phyloP scores from a whole-genome alignment of 2,888 invertebrate genomes.

The Amiota mariae region DNA sequence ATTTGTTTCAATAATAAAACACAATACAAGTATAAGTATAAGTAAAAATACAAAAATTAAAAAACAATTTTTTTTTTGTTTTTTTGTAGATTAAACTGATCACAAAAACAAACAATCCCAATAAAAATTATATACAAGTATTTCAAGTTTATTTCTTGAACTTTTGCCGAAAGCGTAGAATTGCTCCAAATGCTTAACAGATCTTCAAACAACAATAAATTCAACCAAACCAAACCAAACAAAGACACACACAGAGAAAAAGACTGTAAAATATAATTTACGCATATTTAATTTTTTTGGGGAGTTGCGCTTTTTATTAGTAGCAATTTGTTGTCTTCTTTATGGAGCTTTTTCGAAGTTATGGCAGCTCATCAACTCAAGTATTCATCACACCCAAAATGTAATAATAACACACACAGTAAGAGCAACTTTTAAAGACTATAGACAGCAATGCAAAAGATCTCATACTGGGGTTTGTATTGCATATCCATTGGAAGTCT shows the following conservation, averaged over 20 bases:
- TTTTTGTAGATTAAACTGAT: too few species aligned
- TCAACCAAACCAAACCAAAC: too few species aligned
- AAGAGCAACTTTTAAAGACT: too few species aligned
- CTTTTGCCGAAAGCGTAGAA: too few species aligned
- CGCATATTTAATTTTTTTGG: slow-evolving; percentile 64
- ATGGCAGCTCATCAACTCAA: slow-evolving; percentile 25
- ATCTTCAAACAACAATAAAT: background rate
- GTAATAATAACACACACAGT: slow-evolving; percentile 42
- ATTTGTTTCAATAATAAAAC: slow-evolving; percentile 3
- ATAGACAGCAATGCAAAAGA: too few species aligned
- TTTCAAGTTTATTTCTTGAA: too few species aligned
- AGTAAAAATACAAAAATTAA: slow-evolving; percentile 9
- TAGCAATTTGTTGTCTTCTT: slow-evolving; percentile 53
- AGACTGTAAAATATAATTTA: slow-evolving; percentile 55
- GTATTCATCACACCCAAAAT: slow-evolving; percentile 35
- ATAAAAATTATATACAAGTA: background rate
- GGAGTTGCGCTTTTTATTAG: slow-evolving; percentile 64
- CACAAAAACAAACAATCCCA: background rate
- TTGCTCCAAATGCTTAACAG: too few species aligned
- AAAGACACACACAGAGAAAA: slow-evolving; percentile 30
- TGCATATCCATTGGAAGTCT: background rate
- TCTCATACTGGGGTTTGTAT: too few species aligned
- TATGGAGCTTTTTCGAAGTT: background rate
- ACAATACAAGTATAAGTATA: slow-evolving; percentile 1
- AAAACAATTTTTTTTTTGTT: background rate